Percentiles rank a stretch among this genome's conserved stretches.
Conservation (phyloP, 1,140 invertebrate species). For the Triops cancriformis region DNA sequence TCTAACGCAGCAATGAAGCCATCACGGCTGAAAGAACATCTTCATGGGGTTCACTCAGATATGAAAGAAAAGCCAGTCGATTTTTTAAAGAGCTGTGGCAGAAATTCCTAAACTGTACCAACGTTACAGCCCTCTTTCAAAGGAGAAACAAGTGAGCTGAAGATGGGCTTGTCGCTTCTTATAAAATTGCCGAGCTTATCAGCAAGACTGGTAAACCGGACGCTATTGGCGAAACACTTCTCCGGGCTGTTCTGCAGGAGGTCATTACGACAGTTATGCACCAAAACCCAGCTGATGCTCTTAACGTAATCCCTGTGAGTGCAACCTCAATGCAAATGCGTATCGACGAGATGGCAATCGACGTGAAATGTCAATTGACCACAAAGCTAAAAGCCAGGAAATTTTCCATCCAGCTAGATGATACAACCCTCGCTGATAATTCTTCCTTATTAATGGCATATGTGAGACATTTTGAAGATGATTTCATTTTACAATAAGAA, state of each 20-base stretch:
- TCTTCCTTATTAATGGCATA: too few species aligned
- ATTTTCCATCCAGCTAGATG: not conserved
- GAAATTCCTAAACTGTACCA: slow-evolving; percentile 19
- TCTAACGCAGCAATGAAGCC: too few species aligned
- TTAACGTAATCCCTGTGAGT: not conserved
- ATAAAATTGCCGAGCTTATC: too few species aligned
- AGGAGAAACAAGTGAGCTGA: not conserved
- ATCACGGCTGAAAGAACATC: too few species aligned
- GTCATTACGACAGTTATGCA: slow-evolving; percentile 20
- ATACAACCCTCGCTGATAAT: too few species aligned
- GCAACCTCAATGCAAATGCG: not conserved
- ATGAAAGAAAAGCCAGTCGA: slow-evolving; percentile 28
- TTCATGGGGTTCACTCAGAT: slow-evolving; percentile 30
- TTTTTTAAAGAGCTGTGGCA: slow-evolving; percentile 24
- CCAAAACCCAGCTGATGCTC: not conserved
- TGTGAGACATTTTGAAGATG: too few species aligned
- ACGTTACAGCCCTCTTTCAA: not conserved
- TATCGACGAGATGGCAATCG: too few species aligned
- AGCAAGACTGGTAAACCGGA: too few species aligned
- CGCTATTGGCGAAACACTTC: slow-evolving; percentile 15
- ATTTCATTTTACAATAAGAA: too few species aligned
- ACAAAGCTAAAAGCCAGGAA: not conserved
- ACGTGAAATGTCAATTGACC: not conserved
- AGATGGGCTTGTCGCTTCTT: too few species aligned
- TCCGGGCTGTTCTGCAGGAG: not conserved